These are phyloP conservation scores for Chrysochloris asiatica DNA, from an alignment of 2,113 vertebrate species.

Conservation along the genomic window DNA sequence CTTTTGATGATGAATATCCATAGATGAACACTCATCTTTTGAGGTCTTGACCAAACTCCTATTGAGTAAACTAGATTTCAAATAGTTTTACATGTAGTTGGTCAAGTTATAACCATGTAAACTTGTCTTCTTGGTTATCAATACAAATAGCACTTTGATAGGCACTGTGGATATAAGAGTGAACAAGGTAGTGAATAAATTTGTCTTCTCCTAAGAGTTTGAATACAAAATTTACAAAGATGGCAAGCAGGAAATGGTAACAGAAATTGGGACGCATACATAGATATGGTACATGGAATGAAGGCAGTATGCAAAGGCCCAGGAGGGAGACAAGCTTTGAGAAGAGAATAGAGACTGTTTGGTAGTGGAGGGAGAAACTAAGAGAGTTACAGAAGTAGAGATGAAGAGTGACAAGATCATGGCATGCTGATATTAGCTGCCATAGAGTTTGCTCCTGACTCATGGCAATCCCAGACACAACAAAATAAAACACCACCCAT, in stretches of 20 bases:
- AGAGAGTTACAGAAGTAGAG: background rate
- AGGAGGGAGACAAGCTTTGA: background rate
- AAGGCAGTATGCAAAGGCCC: background rate
- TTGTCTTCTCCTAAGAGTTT: background rate
- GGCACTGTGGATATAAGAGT: background rate
- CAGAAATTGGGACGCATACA: background rate
- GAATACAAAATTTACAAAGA: background rate
- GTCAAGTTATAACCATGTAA: too few relatives aligned
- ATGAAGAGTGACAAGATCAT: background rate
- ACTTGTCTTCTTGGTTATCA: background rate
- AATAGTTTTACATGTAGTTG: background rate
- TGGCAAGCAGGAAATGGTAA: background rate
- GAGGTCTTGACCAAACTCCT: background rate
- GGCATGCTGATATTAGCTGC: background rate
- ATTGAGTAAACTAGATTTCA: conserved; percentile 15
- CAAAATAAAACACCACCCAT: background rate
- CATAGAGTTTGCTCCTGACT: background rate
- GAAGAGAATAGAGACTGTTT: background rate
- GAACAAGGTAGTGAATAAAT: background rate
- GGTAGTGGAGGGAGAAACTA: background rate
- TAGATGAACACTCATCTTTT: background rate
- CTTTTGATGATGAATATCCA: background rate
- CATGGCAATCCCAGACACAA: background rate
- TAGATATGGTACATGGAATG: background rate
- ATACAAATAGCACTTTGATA: background rate